phyloP scores from a whole-genome alignment of 2,888 invertebrate genomes.

The Norana najaformis region DNA sequence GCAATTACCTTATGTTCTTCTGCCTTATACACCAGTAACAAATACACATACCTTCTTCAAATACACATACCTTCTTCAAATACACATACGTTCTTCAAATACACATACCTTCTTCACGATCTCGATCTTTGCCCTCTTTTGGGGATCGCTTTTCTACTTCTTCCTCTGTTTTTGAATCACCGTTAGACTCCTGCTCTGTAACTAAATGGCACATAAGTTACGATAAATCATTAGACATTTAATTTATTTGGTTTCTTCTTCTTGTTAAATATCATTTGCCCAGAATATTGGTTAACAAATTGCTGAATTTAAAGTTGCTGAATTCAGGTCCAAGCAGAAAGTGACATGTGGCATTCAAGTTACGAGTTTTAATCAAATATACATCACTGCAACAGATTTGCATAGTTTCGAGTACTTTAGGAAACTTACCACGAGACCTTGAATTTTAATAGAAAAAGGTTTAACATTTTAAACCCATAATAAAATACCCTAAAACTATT shows the following conservation, averaged over 20 bases:
- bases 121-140: conserved; percentile 72
- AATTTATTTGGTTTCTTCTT: neutral
- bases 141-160: conserved; percentile 56
- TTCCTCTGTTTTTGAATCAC: conserved; percentile 60
- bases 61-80: too few relatives aligned
- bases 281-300: too few relatives aligned
- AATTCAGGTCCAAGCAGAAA: neutral
- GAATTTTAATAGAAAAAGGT: neutral
- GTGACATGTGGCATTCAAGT: neutral
- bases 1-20: neutral
- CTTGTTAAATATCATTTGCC: too few relatives aligned
- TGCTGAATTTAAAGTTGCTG: too few relatives aligned
- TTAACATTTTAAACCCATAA: neutral
- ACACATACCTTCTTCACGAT: conserved; percentile 79
- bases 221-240: neutral
- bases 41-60: conserved; percentile 75
- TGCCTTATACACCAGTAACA: too few relatives aligned
- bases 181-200: conserved; percentile 84
- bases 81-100: too few relatives aligned
- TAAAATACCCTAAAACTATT: neutral
- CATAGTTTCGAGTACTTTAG: too few relatives aligned
- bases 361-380: neutral
- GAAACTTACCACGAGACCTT: neutral
- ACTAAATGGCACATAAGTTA: conserved; percentile 31
- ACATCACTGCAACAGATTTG: too few relatives aligned